Evolutionary conservation across 2,888 invertebrate species (phyloP).

Genomic region (Dolichomitus sp.): DNA sequence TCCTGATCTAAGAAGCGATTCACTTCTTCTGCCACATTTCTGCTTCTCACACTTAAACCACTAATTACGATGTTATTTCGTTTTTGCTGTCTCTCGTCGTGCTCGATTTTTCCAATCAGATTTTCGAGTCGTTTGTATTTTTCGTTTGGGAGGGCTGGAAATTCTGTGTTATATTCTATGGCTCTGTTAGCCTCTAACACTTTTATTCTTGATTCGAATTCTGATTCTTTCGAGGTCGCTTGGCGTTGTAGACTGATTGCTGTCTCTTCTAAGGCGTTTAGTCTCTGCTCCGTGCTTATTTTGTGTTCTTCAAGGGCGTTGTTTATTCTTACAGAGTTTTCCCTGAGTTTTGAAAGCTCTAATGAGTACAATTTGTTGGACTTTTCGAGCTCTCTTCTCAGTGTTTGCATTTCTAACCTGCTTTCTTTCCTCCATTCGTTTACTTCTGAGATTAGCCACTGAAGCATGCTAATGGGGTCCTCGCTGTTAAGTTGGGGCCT

Average conservation of each 20-base stretch:
- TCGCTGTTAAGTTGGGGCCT: background rate
- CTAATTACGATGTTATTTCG: slow-evolving; percentile 14
- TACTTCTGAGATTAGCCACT: slow-evolving; percentile 3
- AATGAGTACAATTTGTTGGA: background rate
- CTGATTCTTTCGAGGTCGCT: background rate
- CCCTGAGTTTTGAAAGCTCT: slow-evolving; percentile 9
- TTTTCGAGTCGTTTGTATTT: slow-evolving; percentile 6
- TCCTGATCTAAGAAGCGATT: background rate
- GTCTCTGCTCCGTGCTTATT: slow-evolving; percentile 6
- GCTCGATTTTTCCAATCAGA: background rate
- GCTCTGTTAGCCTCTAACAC: slow-evolving; percentile 7
- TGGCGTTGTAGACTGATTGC: background rate
- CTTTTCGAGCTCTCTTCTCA: slow-evolving; percentile 4
- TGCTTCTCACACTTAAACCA: slow-evolving; percentile 7
- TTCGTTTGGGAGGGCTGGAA: background rate
- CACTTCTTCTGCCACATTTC: slow-evolving; percentile 15
- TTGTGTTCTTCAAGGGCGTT: slow-evolving; percentile 3
- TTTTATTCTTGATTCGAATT: slow-evolving; percentile 6
- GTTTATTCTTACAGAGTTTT: background rate
- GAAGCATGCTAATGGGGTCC: slow-evolving; percentile 6
- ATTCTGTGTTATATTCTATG: background rate
- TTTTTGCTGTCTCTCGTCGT: slow-evolving; percentile 24
- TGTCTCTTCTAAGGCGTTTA: background rate
- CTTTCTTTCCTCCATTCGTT: background rate
- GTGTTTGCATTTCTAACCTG: background rate